These are phyloP conservation scores for Aurelia aurita complex sp. Pacific DNA, from an alignment of 30 jellyfish, hydroid and myxozoan species.

Conservation along the genomic window DNA sequence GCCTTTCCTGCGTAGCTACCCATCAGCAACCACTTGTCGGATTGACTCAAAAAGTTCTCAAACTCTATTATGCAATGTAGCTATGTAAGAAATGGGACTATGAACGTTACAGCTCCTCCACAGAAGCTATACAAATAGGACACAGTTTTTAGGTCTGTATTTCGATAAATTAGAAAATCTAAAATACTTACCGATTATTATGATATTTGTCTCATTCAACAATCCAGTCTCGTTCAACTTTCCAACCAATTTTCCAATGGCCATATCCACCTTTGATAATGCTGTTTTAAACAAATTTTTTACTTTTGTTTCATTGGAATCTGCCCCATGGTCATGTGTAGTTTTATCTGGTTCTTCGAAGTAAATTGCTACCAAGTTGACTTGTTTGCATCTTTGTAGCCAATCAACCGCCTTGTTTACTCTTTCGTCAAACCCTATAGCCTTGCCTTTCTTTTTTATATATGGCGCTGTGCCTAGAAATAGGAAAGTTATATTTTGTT, in stretches of 20 bases:
- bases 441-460: constrained; percentile 6
- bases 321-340: constrained; percentile 79
- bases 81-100: too few species aligned
- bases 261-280: constrained; percentile 44
- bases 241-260: constrained; percentile 47
- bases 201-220: constrained; percentile 60
- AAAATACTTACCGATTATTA: constrained; percentile 52
- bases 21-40: not conserved
- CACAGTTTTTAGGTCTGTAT: too few species aligned
- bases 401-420: constrained; percentile 65
- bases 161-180: too few species aligned
- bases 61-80: too few species aligned
- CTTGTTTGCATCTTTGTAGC: constrained; percentile 57
- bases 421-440: constrained; percentile 42
- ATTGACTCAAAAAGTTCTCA: too few species aligned
- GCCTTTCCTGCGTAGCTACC: not conserved
- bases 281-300: constrained; percentile 51
- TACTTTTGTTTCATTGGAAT: constrained; percentile 9
- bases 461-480: constrained; percentile 34
- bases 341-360: constrained; percentile 74
- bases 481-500: not conserved
- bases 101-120: too few species aligned
- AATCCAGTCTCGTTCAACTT: constrained; percentile 44
- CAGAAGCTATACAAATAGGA: too few species aligned
- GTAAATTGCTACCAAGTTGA: constrained; percentile 79